Base-by-base conservation (phyloP, 1,140 invertebrate species). In the Apis cerana region DNA sequence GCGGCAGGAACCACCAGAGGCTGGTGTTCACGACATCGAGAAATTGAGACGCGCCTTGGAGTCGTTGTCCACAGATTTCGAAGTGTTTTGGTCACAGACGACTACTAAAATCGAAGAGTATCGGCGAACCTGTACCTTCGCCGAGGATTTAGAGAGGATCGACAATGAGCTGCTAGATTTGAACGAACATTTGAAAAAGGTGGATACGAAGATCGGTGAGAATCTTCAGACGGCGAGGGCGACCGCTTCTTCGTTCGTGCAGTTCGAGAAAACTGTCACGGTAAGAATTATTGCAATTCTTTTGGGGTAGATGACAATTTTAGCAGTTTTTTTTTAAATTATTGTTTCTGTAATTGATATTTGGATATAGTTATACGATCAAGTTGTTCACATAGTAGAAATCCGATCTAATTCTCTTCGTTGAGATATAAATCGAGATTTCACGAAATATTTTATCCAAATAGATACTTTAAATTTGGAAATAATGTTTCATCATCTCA, bases 231-330 rank as follows among this genome's bases (percentile, higher is more conserved):
- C 96, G 58, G 96, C 97, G 2, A 96, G 95, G 91, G 95, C 96
- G 67, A 96, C 96, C 75, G 96, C 96, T 15, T 94, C 95, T 75
- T 96, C 96, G 64, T 98, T 97, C 91, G 94, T 95, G 69, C 96
- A 97, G 85, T 98, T 98, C 92, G 97, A 98, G 93, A 96, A 96
- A 93, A 97, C 97, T 69, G 96, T 98, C 86, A 94, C 96, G 94
- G 97, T 97, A 94, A 95, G 92, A 27, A 72, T 43, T 68, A 10
- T 43, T 43, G 7, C 5, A 5, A 43, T 43, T 43, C 33, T 43
- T 43, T 43, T 7, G 33, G 33, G 5, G 33, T 43, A 5, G 33
- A 43, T 5, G 8, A 0, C 0, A 19, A 23, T 71, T 7, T 12
- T 21, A 13, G 59, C n/a, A 12, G 33, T 43, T 43, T 43, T 7